Evolutionary conservation across 2,888 invertebrate species (phyloP), one percentile per base, ranked within the genome.

Genomic region (Pheosia gnoma): DNA sequence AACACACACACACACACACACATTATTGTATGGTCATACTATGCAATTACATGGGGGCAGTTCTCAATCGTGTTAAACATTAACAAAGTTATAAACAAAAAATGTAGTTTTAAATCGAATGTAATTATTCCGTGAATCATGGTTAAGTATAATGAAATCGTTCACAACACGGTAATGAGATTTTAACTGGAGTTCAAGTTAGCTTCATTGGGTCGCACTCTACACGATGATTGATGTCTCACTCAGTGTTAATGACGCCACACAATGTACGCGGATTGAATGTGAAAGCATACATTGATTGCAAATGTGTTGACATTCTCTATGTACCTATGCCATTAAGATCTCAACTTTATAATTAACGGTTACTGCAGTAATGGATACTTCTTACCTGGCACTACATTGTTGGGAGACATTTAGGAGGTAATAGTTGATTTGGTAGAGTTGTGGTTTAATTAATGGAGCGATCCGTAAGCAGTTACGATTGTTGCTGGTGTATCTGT

Each of bases 171-270:
- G 59, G 59, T 75, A 75, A 75, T 75, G 75, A 75, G 75, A 75
- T 73, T 73, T 75, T 75, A 75, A 75, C 73, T 73, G 54, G 73
- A 72, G 68, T 72, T 67, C 67, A 76, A 75, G 66, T 74, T 72
- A 68, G 67, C 64, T 59, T 71, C 68, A 76, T 70, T 72, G 65
- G 69, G 64, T 62, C 71, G 62, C 63, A 63, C 67, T 65, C 67
- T 64, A 65, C 59, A 39, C 58, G 47, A 59, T 73, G 73, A 75
- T 75, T 73, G 75, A 75, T 75, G 70, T 37, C 43, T 59, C 25
- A 37, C 37, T 37, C 53, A 9, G 37, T 53, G 60, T 65, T 75
- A 75, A 75, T 75, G 75, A 69, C 61, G 60, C 58, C 57, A 47
- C 11, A 49, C n/a, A 49, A 6, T 38, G 47, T 57, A 41, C 58